Conservation (phyloP, 2,888 invertebrate species). For the Drosophila nr. perissopoda region DNA sequence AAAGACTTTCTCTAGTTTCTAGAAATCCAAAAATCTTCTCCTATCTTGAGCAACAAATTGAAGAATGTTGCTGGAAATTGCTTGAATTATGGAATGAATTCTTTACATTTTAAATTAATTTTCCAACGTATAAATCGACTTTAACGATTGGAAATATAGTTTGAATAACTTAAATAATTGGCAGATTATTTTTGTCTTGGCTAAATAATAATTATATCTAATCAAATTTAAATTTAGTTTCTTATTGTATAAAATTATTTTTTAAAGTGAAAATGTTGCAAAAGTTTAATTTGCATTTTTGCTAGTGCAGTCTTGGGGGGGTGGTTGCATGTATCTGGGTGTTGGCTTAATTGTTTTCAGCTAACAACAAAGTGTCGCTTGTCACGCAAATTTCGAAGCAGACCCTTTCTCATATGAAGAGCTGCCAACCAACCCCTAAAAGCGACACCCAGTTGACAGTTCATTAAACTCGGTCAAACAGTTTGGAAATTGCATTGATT, state of each 20-base stretch:
- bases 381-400: conserved; percentile 60
- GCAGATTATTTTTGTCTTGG: not conserved
- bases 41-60: not conserved
- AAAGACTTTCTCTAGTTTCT: not conserved
- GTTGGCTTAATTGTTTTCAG: conserved; percentile 68
- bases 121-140: not conserved
- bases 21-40: not conserved
- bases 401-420: conserved; percentile 22
- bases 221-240: not conserved
- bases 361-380: conserved; percentile 70
- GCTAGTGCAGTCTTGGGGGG: not conserved
- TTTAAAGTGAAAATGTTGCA: not conserved
- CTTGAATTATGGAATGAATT: not conserved
- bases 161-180: not conserved
- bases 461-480: conserved; percentile 56
- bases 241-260: not conserved
- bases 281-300: not conserved
- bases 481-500: conserved; percentile 52
- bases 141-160: not conserved
- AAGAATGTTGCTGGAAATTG: not conserved
- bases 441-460: conserved; percentile 43
- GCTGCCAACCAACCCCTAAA: conserved; percentile 15
- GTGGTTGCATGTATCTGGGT: conserved; percentile 37
- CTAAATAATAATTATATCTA: not conserved
- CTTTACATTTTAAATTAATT: fast-evolving